Evolutionary conservation across 2,888 invertebrate species (phyloP), one percentile per base, ranked within the genome.

Genomic region (Nycteola revayana): DNA sequence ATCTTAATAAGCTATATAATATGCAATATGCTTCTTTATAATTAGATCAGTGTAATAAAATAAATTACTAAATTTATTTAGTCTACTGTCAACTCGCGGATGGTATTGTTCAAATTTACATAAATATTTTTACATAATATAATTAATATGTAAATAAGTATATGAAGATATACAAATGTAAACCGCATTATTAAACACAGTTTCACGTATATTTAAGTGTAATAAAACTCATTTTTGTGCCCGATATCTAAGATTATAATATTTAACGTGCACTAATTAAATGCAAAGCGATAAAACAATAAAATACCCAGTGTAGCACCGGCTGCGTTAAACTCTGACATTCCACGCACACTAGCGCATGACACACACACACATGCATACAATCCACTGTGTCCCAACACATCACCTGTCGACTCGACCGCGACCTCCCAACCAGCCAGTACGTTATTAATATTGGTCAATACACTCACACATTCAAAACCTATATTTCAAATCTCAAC

Each of bases 381-480:
- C 51, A 46, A 49, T 48, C 45, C 61, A 60, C 50, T 56, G 56
- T 72, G 75, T 74, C 69, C 64, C 65, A 57, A 58, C 60, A 67
- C 76, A 75, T 83, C 85, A 87, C 86, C 84, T 86, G 85, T 78
- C 78, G 76, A 66, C 73, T 73, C 66, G 66, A 60, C 66, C 73
- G 72, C 82, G 82, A 84, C 82, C 83, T 82, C 77, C 78, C 74
- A 72, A 73, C 72, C 67, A 61, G 66, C 57, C 53, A 64, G 67
- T 66, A 73, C 69, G 68, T 77, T 78, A 81, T 81, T 77, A 80
- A 77, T 74, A 78, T 84, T 84, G 85, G 85, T 85, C 86, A 85
- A 82, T 67, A 70, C 66, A 73, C 75, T 51, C 77, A 78, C 75
- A 75, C 73, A 18, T 8, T 36, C 30, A 30, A 29, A 42, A 3